phyloP scores from a whole-genome alignment of 2,797 vertebrate genomes.

The Halcyon badia region DNA sequence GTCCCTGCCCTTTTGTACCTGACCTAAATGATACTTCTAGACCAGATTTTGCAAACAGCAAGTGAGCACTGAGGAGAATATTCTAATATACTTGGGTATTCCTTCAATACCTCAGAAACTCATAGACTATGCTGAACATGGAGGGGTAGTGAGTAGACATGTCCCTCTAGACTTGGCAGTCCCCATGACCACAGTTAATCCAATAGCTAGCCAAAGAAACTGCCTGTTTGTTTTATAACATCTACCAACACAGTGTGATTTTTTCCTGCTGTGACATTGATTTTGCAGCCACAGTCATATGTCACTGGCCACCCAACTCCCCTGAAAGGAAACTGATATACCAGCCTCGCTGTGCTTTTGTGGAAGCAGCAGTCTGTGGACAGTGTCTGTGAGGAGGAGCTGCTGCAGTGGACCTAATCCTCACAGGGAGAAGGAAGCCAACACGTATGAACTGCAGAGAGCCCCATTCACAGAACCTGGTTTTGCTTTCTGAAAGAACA shows the following conservation, averaged over 20 bases:
- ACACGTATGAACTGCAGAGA: rapidly evolving
- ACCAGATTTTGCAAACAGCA: background rate
- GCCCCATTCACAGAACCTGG: rapidly evolving
- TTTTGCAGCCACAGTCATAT: background rate
- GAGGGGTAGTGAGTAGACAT: background rate
- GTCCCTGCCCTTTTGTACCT: background rate
- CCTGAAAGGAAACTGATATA: background rate
- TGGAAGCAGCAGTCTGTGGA: background rate
- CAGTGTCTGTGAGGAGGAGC: background rate
- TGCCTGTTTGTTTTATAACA: background rate
- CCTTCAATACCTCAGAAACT: background rate
- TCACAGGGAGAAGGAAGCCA: background rate
- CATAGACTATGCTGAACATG: background rate
- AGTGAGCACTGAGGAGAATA: background rate
- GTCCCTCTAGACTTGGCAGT: background rate
- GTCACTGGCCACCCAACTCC: too few relatives aligned
- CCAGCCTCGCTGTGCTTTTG: background rate
- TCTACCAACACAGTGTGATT: rapidly evolving
- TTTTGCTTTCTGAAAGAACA: background rate
- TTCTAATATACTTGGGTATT: background rate
- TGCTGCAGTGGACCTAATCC: background rate
- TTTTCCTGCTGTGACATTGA: background rate
- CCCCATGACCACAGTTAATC: background rate
- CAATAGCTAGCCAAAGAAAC: background rate
- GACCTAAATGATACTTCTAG: background rate